Conservation (phyloP, 2,888 invertebrate species). For the Andricus curvator region DNA sequence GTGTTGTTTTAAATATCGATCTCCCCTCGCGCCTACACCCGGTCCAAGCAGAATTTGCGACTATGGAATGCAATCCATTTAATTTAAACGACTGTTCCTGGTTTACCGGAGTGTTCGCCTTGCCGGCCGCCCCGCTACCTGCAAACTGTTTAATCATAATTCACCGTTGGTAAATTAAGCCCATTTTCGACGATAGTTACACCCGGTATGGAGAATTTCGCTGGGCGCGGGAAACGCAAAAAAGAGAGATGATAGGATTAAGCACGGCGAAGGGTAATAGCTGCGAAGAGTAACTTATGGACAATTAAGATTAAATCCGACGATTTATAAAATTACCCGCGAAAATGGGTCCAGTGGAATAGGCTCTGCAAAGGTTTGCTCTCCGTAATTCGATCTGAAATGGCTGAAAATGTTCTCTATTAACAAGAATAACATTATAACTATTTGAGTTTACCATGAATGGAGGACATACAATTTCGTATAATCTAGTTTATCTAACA, state of each 20-base stretch:
- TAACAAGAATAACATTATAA: slow-evolving; percentile 3
- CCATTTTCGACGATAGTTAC: slow-evolving; percentile 55
- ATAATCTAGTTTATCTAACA: too few species aligned
- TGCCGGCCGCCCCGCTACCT: slow-evolving; percentile 48
- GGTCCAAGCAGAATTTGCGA: slow-evolving; percentile 57
- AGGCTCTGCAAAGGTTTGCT: slow-evolving; percentile 6
- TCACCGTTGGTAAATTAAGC: slow-evolving; percentile 64
- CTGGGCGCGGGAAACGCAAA: slow-evolving; percentile 18
- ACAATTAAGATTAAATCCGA: slow-evolving; percentile 40
- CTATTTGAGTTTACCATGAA: too few species aligned
- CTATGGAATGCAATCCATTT: slow-evolving; percentile 65
- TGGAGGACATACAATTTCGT: too few species aligned
- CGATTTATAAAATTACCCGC: slow-evolving; percentile 33
- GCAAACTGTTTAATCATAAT: slow-evolving; percentile 67
- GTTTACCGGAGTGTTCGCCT: slow-evolving; percentile 57
- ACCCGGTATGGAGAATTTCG: slow-evolving; percentile 13
- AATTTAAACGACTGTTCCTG: slow-evolving; percentile 65
- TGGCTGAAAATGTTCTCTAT: neutral
- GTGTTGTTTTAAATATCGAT: slow-evolving; percentile 51
- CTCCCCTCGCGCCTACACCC: slow-evolving; percentile 52
- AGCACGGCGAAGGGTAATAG: slow-evolving; percentile 22
- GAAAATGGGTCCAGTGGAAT: slow-evolving; percentile 18
- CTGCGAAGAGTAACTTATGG: slow-evolving; percentile 37
- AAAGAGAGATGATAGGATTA: slow-evolving; percentile 39
- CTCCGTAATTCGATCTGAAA: slow-evolving; percentile 8